Evolutionary conservation across 2,113 vertebrate genomes (phyloP).

Genomic region (Cyprinodon tularosa): DNA sequence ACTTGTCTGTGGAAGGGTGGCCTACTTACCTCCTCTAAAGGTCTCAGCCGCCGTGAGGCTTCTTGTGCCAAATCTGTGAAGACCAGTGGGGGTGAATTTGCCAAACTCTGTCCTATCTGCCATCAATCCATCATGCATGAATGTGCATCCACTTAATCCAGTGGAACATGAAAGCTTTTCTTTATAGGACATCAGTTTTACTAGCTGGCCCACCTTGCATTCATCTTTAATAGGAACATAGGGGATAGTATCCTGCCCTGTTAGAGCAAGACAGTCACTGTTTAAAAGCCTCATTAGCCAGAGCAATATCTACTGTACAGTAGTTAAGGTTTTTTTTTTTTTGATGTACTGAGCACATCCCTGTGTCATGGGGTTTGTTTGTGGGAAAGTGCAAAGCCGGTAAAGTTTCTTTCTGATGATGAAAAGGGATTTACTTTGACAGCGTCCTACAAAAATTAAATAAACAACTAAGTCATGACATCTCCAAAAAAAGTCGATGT

Average conservation of each 20-base stretch:
- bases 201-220: conserved; percentile 24
- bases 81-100: conserved; percentile 31
- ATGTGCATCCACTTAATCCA: conserved; percentile 21
- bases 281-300: conserved; percentile 51
- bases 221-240: conserved; percentile 38
- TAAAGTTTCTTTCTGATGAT: neutral
- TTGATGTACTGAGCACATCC: neutral
- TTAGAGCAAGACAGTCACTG: conserved; percentile 20
- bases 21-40: conserved; percentile 60
- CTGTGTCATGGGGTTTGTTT: neutral
- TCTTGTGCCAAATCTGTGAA: conserved; percentile 52
- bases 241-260: conserved; percentile 24
- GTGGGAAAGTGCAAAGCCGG: neutral
- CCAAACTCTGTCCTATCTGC: conserved; percentile 42
- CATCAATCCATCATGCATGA: conserved; percentile 30
- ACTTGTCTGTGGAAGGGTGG: conserved; percentile 38
- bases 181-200: conserved; percentile 21
- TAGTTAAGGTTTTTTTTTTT: neutral
- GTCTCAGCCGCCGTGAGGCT: conserved; percentile 39
- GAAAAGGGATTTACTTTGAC: neutral
- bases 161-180: conserved; percentile 19
- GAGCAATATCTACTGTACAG: conserved; percentile 28
- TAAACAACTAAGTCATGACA: neutral
- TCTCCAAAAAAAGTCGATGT: conserved; percentile 37
- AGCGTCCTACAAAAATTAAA: neutral